These are phyloP conservation scores for Xanthia togata DNA, from an alignment of 2,888 invertebrate species.

Conservation along the genomic window DNA sequence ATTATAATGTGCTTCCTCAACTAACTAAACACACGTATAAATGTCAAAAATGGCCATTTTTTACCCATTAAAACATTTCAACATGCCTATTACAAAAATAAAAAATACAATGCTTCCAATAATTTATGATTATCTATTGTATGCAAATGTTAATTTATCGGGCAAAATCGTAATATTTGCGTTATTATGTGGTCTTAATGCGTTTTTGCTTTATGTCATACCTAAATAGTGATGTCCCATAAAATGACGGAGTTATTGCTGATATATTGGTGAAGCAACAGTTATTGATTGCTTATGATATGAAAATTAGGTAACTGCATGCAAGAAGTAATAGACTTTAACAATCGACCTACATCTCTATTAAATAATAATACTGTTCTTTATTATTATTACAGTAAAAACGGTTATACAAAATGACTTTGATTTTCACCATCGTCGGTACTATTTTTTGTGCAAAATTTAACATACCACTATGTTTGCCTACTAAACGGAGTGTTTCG, in stretches of 20 bases:
- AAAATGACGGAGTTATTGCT: conserved; percentile 25
- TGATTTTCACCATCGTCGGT: background rate
- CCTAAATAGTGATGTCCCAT: conserved; percentile 32
- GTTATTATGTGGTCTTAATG: conserved; percentile 15
- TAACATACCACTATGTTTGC: background rate
- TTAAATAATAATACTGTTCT: background rate
- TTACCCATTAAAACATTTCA: background rate
- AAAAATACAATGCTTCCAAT: conserved; percentile 7
- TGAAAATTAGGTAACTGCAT: conserved; percentile 14
- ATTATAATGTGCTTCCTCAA: too few species aligned
- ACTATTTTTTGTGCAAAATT: background rate
- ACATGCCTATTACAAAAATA: background rate
- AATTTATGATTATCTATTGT: conserved; percentile 30
- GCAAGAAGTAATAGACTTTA: background rate
- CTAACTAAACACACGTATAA: background rate
- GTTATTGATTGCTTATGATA: background rate
- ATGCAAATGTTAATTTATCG: conserved; percentile 37
- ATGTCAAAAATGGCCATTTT: background rate
- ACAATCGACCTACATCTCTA: background rate
- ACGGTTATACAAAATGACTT: background rate
- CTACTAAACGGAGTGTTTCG: background rate
- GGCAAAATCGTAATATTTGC: conserved; percentile 19
- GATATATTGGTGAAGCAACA: conserved; percentile 32
- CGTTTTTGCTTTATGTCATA: conserved; percentile 6
- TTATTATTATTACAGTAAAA: background rate